Conservation (phyloP, 2,113 vertebrate species). For the Octodon degus region DNA sequence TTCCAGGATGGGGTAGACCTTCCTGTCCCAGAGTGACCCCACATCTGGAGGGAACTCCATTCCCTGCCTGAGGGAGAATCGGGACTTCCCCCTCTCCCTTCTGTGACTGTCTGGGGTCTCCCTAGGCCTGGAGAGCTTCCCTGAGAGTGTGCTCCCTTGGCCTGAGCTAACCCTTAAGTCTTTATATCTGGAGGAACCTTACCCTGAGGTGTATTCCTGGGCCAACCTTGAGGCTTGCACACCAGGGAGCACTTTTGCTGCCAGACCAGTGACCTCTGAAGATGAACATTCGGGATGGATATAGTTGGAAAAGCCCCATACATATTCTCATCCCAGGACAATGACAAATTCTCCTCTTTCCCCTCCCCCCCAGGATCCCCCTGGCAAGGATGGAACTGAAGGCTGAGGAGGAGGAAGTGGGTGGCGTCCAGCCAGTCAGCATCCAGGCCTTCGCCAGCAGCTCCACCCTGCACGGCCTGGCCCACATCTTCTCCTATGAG, state of each 20-base stretch:
- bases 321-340: constrained; percentile 17
- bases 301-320: background rate
- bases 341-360: constrained; percentile 67
- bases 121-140: background rate
- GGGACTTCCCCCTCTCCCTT: constrained; percentile 61
- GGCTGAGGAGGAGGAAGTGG: constrained; percentile 94
- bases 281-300: background rate
- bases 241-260: constrained; percentile 3
- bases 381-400: constrained; percentile 94
- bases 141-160: constrained; percentile 10
- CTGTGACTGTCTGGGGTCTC: constrained; percentile 52
- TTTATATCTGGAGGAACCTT: constrained; percentile 5
- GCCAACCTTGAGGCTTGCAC: background rate
- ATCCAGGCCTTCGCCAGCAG: constrained; percentile 98
- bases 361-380: background rate
- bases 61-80: constrained; percentile 53
- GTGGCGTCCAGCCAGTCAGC: constrained; percentile 92
- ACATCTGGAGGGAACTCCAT: constrained; percentile 79
- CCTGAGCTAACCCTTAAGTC: constrained; percentile 25
- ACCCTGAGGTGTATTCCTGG: background rate
- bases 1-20: constrained; percentile 60
- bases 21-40: constrained; percentile 79
- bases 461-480: constrained; percentile 98
- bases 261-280: constrained; percentile 41
- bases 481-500: constrained; percentile 99